Evolutionary conservation across 2,888 invertebrate genomes (phyloP), one percentile per base, ranked within the genome.

Genomic region (Barypeithes pellucidus): DNA sequence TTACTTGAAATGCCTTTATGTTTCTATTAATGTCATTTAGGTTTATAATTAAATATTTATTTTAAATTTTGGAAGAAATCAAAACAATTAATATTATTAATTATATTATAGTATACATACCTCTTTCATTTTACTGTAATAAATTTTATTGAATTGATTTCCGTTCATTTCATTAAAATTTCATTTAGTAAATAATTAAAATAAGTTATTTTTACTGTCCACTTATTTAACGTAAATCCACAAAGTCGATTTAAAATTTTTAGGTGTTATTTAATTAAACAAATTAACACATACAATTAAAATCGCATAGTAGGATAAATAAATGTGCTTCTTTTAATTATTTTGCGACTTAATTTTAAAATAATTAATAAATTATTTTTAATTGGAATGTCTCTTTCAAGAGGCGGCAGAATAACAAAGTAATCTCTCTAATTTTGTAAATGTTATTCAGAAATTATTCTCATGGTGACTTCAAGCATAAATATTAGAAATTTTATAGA

Each of bases 401-500:
- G 62, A 33, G 52, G 22, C 24, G 43, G 29, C 12, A 20, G 9
- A 39, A 29, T 47, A 61, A 62, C 43, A 59, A 47, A 63, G 70
- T 74, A 76, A 75, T 77, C 67, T 74, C 75, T 65, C 72, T 78
- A 78, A 75, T 78, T 77, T 77, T 68, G 76, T 80, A 77, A 81
- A 80, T 80, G 78, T 79, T 79, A 80, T 79, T 78, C 78, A 78
- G 75, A 79, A 78, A 79, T 77, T 79, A 75, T 77, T 78, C 77
- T 80, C 82, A 82, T 81, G 80, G 82, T 80, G 82, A 82, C 81
- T 80, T 82, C 80, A 79, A 81, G 78, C 80, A 82, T 82, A 80
- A 81, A 81, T 82, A 80, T 82, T 80, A 80, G 81, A 81, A 81
- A 82, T 82, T 82, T 82, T 81, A 82, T 81, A 82, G 81, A 79